A percentile compares a stretch with the other conserved stretches of the same genome.
phyloP scores from a whole-genome alignment of 2,113 vertebrate species.

The human (Homo sapiens) region DNA sequence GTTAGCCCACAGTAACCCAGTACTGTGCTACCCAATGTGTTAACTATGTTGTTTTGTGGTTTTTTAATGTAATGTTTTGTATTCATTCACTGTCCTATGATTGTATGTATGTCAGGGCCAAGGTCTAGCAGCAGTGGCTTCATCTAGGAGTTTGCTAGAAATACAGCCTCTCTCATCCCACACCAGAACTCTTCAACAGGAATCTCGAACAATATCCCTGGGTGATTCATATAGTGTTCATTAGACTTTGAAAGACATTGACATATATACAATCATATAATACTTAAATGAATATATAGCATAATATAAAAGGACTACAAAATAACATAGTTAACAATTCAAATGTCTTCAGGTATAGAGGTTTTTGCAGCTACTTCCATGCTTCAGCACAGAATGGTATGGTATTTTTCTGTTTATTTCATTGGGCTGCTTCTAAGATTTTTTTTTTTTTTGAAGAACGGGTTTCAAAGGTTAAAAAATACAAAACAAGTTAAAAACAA shows the following conservation, averaged over 20 bases:
- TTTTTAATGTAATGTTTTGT: not conserved
- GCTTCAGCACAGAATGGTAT: not conserved
- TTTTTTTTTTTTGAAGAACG: not conserved
- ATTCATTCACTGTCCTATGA: not conserved
- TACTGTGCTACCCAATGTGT: not conserved
- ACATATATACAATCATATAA: not conserved
- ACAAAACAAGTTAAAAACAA: not conserved
- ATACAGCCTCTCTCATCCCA: not conserved
- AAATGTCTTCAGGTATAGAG: not conserved
- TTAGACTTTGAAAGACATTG: not conserved
- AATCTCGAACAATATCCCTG: not conserved
- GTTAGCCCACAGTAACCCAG: not conserved
- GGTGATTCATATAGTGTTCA: not conserved
- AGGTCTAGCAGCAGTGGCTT: not conserved
- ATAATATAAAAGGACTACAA: not conserved
- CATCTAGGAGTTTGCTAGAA: not conserved
- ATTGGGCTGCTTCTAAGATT: not conserved
- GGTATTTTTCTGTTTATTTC: not conserved
- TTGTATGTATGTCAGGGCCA: not conserved
- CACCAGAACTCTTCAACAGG: not conserved
- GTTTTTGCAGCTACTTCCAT: not conserved
- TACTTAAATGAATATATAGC: not conserved
- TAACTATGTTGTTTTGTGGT: not conserved
- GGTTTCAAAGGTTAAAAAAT: not conserved
- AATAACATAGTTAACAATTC: not conserved